A percentile compares a stretch with the other conserved stretches of the same genome.
These are phyloP conservation scores for Oncorhynchus kisutch DNA, from an alignment of 2,113 vertebrate species.

Conservation along the genomic window DNA sequence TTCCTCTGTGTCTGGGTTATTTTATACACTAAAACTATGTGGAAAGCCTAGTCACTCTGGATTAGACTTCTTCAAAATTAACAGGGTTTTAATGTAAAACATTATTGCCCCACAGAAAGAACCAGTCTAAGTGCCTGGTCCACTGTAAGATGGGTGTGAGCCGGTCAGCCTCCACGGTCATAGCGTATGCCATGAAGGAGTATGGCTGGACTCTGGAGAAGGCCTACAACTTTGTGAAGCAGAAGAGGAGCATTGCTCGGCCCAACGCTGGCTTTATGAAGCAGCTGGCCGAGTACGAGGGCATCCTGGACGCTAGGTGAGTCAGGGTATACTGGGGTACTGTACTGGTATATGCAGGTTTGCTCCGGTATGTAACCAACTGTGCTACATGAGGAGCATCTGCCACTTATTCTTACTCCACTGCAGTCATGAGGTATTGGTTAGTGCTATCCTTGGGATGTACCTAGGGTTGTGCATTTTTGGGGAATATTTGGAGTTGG, in stretches of 20 bases:
- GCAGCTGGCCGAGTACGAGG: constrained; percentile 93
- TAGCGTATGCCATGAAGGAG: constrained; percentile 98
- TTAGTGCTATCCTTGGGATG: not conserved
- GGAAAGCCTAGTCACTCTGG: no score
- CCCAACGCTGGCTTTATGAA: constrained; percentile 93
- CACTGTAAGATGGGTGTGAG: constrained; percentile 99
- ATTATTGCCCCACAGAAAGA: constrained; percentile 75
- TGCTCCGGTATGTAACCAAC: not conserved
- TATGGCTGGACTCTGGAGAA: constrained; percentile 94
- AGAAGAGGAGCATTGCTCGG: constrained; percentile 85
- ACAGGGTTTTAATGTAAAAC: not conserved
- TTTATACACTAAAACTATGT: no score
- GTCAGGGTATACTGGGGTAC: not conserved
- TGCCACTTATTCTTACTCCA: not conserved
- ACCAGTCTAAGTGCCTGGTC: constrained; percentile 95
- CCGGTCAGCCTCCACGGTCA: constrained; percentile 92
- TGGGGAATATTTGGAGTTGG: no score
- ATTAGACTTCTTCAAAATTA: no score
- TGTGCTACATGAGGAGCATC: not conserved
- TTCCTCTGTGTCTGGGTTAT: not conserved
- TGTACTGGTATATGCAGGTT: no score
- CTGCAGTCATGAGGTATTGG: not conserved
- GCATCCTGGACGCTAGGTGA: constrained; percentile 94
- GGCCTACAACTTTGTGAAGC: constrained; percentile 90
- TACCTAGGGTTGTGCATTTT: no score